Evolutionary conservation across 1,140 invertebrate species (phyloP).

Genomic region (Trachymyrmex cornetzi): DNA sequence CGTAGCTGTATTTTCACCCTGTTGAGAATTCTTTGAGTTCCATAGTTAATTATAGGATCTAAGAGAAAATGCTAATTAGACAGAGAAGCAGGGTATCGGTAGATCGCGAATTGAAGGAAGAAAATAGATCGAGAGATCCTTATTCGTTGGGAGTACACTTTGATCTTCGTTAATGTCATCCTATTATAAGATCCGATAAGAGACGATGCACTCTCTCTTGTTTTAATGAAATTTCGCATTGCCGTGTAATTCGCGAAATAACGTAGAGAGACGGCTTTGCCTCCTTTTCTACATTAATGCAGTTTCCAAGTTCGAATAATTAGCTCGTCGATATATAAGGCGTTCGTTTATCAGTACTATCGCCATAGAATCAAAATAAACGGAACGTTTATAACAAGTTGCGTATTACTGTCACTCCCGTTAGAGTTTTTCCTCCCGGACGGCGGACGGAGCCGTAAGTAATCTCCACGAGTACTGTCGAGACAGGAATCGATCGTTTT

Average conservation of each 20-base stretch:
- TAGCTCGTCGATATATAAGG: conserved; percentile 30
- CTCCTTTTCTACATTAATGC: conserved; percentile 35
- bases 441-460: not conserved
- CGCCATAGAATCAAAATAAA: not conserved
- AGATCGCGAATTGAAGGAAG: conserved; percentile 43
- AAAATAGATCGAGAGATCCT: conserved; percentile 51
- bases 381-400: conserved; percentile 34
- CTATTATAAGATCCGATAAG: conserved; percentile 55
- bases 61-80: conserved; percentile 45
- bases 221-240: conserved; percentile 65
- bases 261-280: conserved; percentile 2
- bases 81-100: not conserved
- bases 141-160: conserved; percentile 38
- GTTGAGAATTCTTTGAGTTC: conserved; percentile 25
- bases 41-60: conserved; percentile 41
- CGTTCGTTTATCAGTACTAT: not conserved
- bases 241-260: conserved; percentile 46
- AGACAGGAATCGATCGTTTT: conserved; percentile 38
- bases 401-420: conserved; percentile 6
- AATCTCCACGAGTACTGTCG: conserved; percentile 37
- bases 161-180: conserved; percentile 59
- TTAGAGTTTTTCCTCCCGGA: not conserved
- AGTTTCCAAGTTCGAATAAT: conserved; percentile 53
- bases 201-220: conserved; percentile 48
- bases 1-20: not conserved